phyloP scores from a whole-genome alignment of 2,888 invertebrate species.

The Zeuzera pyrina region DNA sequence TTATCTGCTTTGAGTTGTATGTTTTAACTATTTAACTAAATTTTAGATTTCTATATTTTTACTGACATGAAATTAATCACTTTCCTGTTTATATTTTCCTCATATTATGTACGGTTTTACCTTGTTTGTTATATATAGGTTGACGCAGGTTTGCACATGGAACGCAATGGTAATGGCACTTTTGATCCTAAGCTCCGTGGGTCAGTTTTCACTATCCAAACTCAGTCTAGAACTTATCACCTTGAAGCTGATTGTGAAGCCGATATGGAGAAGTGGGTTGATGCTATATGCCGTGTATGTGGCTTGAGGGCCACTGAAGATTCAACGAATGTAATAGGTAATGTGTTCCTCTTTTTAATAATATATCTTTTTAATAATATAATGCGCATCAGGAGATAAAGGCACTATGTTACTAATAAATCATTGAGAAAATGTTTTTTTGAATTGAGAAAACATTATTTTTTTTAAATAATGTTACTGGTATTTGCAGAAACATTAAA shows the following conservation, averaged over 20 bases:
- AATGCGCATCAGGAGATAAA: no score
- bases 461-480: no score
- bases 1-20: no score
- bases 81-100: no score
- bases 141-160: conserved; percentile 89
- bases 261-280: conserved; percentile 97
- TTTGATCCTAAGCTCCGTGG: conserved; percentile 72
- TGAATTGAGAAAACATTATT: no score
- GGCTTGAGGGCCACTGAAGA: conserved; percentile 83
- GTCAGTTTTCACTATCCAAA: conserved; percentile 89
- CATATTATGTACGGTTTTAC: no score
- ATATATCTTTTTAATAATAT: no score
- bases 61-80: no score
- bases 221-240: conserved; percentile 91
- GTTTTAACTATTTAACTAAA: not conserved
- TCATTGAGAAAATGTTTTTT: no score
- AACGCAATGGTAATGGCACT: conserved; percentile 85
- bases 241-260: conserved; percentile 92
- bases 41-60: not conserved
- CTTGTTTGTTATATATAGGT: no score
- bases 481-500: no score
- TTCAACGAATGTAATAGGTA: conserved; percentile 42
- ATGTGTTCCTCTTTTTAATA: conserved; percentile 27
- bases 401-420: no score
- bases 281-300: conserved; percentile 93